Evolutionary conservation across 1,140 invertebrate species (phyloP).

Genomic region (Kradibia gibbosae): DNA sequence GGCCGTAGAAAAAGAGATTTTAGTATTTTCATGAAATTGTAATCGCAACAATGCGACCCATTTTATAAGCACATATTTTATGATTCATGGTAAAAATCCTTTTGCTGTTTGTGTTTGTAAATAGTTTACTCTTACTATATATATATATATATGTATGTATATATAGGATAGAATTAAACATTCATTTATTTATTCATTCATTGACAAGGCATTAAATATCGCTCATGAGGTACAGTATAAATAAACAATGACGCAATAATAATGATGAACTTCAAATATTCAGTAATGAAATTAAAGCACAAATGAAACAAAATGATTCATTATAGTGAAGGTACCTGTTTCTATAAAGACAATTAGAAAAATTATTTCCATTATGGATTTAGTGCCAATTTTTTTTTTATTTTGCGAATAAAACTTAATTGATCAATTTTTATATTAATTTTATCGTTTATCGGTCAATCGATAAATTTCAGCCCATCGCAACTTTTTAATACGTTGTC

Average conservation of each 20-base stretch:
- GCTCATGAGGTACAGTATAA: slow-evolving; percentile 3
- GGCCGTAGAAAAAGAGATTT: slow-evolving; percentile 41
- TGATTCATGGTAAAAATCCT: slow-evolving; percentile 28
- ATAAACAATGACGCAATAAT: not conserved
- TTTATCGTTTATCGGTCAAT: slow-evolving; percentile 45
- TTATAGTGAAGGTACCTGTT: not conserved
- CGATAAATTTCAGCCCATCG: slow-evolving; percentile 19
- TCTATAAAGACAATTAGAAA: slow-evolving; percentile 5
- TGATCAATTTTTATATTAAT: slow-evolving; percentile 31
- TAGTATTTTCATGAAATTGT: slow-evolving; percentile 48
- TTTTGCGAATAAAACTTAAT: slow-evolving; percentile 25
- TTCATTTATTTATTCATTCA: slow-evolving; percentile 45
- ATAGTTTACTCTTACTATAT: slow-evolving; percentile 41
- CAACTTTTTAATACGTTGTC: slow-evolving; percentile 38
- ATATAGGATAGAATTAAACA: slow-evolving; percentile 29
- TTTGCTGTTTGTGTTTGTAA: slow-evolving; percentile 48
- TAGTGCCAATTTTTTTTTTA: slow-evolving; percentile 47
- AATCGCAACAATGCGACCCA: slow-evolving; percentile 31
- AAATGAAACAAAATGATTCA: slow-evolving; percentile 22
- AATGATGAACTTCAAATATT: not conserved
- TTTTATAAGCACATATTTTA: slow-evolving; percentile 46
- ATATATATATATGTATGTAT: too few relatives aligned
- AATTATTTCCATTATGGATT: slow-evolving; percentile 38
- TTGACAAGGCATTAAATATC: slow-evolving; percentile 25
- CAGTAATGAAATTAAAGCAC: slow-evolving; percentile 16